phyloP scores from a whole-genome alignment of 2,797 vertebrate genomes.

The Sternarchorhynchus goeldii region DNA sequence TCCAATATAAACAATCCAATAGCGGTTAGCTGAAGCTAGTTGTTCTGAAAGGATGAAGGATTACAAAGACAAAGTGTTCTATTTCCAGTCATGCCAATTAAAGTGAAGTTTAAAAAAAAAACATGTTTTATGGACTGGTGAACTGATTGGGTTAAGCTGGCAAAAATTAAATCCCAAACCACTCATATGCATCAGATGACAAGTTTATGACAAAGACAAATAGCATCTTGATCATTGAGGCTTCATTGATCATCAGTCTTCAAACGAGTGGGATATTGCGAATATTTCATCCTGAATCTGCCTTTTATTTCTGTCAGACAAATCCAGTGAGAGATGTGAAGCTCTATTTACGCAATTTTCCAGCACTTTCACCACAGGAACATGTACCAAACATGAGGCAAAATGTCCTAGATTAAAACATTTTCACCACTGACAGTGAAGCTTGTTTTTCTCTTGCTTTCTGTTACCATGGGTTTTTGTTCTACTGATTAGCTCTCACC shows the following conservation, averaged over 20 bases:
- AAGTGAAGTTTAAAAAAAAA: background rate
- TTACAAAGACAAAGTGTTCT: conserved; percentile 25
- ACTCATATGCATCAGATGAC: conserved; percentile 37
- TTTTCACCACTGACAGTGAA: conserved; percentile 5
- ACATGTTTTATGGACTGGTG: background rate
- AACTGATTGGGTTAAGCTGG: background rate
- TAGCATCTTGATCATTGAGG: conserved; percentile 54
- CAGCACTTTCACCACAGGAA: conserved; percentile 30
- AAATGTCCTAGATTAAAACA: conserved; percentile 28
- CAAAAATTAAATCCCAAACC: conserved; percentile 11
- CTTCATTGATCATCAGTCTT: conserved; percentile 43
- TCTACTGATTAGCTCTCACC: conserved; percentile 36
- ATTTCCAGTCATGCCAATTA: conserved; percentile 23
- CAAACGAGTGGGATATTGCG: conserved; percentile 45
- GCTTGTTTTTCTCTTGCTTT: conserved; percentile 15
- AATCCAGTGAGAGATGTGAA: conserved; percentile 31
- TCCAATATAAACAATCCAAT: background rate
- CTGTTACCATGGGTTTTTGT: background rate
- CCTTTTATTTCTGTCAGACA: conserved; percentile 39
- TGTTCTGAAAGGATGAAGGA: background rate
- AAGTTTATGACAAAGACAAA: conserved; percentile 43
- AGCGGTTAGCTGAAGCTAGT: background rate
- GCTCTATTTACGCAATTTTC: conserved; percentile 33
- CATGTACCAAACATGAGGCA: conserved; percentile 23
- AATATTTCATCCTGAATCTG: conserved; percentile 48